Evolutionary conservation across 2,797 vertebrate species (phyloP).

Genomic region (Oryzias dopingdopingensis): DNA sequence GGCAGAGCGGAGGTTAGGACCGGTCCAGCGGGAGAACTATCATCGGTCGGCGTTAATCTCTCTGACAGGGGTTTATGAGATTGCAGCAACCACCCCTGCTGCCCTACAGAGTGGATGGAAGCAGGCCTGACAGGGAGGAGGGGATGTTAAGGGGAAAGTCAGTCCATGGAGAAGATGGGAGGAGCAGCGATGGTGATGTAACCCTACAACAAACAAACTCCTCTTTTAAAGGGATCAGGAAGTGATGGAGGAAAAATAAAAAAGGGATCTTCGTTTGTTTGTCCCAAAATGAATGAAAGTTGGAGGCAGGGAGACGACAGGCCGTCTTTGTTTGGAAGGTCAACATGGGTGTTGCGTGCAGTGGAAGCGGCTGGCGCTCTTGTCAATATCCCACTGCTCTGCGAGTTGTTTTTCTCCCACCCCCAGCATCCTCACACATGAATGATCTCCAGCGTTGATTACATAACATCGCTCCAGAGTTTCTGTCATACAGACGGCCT

Average conservation of each 20-base stretch:
- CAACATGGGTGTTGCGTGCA: conserved; percentile 20
- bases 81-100: conserved; percentile 55
- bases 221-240: conserved; percentile 7
- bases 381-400: conserved; percentile 7
- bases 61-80: conserved; percentile 66
- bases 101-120: conserved; percentile 55
- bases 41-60: conserved; percentile 57
- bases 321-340: conserved; percentile 34
- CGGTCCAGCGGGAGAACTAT: conserved; percentile 38
- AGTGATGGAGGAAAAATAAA: background rate
- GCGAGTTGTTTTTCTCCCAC: conserved; percentile 5
- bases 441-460: conserved; percentile 52
- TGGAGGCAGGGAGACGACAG: conserved; percentile 7
- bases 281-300: conserved; percentile 22
- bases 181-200: conserved; percentile 11
- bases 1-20: conserved; percentile 53
- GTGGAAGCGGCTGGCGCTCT: conserved; percentile 11
- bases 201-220: conserved; percentile 19
- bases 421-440: conserved; percentile 39
- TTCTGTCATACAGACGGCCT: conserved; percentile 35
- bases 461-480: conserved; percentile 49
- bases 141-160: conserved; percentile 59
- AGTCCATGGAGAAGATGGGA: conserved; percentile 18
- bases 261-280: conserved; percentile 17
- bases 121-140: conserved; percentile 41